Base-by-base conservation (phyloP, 1,140 invertebrate genomes). In the Sycobia sp. region DNA sequence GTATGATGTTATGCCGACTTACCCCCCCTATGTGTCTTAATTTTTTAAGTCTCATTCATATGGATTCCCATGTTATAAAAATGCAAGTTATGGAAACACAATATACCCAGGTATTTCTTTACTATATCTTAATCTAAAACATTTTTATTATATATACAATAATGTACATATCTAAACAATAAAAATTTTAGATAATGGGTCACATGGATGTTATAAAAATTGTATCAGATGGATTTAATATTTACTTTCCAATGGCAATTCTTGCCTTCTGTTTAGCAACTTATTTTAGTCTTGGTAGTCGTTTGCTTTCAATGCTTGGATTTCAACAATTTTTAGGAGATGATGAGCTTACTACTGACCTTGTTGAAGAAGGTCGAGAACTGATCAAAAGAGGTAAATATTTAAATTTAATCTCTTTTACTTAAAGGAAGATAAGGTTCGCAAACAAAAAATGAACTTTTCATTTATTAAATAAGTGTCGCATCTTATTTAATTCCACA, bases 1-100 rank as follows among this genome's bases (percentile, higher is more conserved):
- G 97, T 56, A 92, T 97, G 95, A 90, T 99, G 85, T 84, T 99
- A 9, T 99, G 96, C 77, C 90, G 98, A 16, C 84, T 99, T 8
- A 99, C 97, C 4, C 96, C 97, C 0, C 97, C 98, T 4, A 90
- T 99, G 85, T 99, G 97, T 83, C 86, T 99, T 7, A 99, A 99
- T 80, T 99, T 99, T 75, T 85, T 99, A 13, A 94, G 96, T 36
- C 83, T 99, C 7, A 96, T 99, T 70, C 97, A 99, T 73, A 93
- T 99, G 88, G 97, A 99, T 78, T 97, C 94, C 22, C 96, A 99
- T 73, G 89, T 99, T 36, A 96, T 96, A 39, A 90, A 93, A 68
- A 87, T 88, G 49, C 85, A 86, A 58, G 84, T 91, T 13, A 79
- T 89, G 69, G 93, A 96, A 81, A 96, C 94, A 1, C 87, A 91